Base-by-base conservation (phyloP, 30 jellyfish, hydroid and myxozoan genomes). In the Nemopilema nomurai region DNA sequence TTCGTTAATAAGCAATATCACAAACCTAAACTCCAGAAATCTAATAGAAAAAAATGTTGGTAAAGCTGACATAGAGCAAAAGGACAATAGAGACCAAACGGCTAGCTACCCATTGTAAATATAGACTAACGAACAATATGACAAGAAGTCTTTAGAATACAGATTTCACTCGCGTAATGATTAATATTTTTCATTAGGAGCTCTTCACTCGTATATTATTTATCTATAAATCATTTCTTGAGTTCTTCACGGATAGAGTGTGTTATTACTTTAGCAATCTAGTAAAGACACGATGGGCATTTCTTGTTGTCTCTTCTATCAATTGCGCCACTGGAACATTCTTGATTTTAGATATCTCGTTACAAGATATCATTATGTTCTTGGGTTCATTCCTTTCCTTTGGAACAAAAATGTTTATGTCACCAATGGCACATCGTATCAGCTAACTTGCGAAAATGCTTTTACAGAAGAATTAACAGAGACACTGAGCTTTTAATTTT, bases 381-480 rank as follows among this genome's bases (percentile, higher is more conserved):
- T 89, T 80, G 18, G 99, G 99, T 33, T 77, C 92, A 67, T 95
- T 95, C 25, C 99, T 91, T 77, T 64, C 97, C 99, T 95, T 76
- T 1, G 51, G 74, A 77, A 6, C 32, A 53, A 4, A 32, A 76
- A 65, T 4, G 67, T 0, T 1, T 1, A 19, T 17, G 26, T 18
- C n/a, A 20, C 18, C 33, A 28, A 19, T 0, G 63, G 8, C 24
- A 49, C 51, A 1, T 23, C 29, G n/a, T n/a, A n/a, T n/a, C n/a
- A n/a, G n/a, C n/a, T n/a, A n/a, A n/a, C n/a, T n/a, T n/a, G n/a
- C n/a, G n/a, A n/a, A n/a, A n/a, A n/a, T n/a, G n/a, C n/a, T n/a
- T n/a, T n/a, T n/a, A n/a, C n/a, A n/a, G n/a, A n/a, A n/a, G n/a
- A n/a, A n/a, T n/a, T n/a, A n/a, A n/a, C n/a, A n/a, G n/a, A n/a